Percentiles rank a stretch among this genome's conserved stretches.
phyloP scores from a whole-genome alignment of 2,888 invertebrate species.

The Palloptera scutellata region DNA sequence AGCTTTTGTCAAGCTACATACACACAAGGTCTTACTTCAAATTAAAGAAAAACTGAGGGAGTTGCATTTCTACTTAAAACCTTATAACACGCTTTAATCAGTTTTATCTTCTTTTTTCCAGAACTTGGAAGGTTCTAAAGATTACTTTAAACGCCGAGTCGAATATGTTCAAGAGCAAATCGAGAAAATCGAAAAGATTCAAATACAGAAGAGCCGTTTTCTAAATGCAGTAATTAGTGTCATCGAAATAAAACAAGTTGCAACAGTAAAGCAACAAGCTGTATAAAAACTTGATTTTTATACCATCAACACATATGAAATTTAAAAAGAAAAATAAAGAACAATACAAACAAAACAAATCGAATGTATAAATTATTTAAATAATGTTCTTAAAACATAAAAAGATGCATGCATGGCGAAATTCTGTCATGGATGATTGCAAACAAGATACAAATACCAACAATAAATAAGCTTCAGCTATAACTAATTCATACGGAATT shows the following conservation, averaged over 20 bases:
- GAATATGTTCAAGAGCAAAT: conserved; percentile 93
- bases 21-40: no score
- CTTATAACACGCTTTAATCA: no score
- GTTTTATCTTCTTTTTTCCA: conserved; percentile 54
- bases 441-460: no score
- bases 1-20: no score
- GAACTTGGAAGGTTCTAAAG: conserved; percentile 82
- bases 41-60: no score
- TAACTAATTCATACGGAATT: no score
- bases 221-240: conserved; percentile 80
- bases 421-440: no score
- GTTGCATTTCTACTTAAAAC: no score
- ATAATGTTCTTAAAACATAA: conserved; percentile 17
- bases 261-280: conserved; percentile 50
- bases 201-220: conserved; percentile 78
- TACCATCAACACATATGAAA: conserved; percentile 8
- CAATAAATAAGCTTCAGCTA: no score
- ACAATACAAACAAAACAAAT: conserved; percentile 7
- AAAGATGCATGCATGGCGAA: conserved; percentile 11
- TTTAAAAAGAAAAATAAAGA: conserved; percentile 14
- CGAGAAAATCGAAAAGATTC: conserved; percentile 81
- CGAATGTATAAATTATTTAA: conserved; percentile 3
- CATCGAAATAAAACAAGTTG: conserved; percentile 73
- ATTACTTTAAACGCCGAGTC: conserved; percentile 91
- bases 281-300: conserved; percentile 33